Conservation (phyloP, 2,888 invertebrate species). For the Lithophane leautieri region DNA sequence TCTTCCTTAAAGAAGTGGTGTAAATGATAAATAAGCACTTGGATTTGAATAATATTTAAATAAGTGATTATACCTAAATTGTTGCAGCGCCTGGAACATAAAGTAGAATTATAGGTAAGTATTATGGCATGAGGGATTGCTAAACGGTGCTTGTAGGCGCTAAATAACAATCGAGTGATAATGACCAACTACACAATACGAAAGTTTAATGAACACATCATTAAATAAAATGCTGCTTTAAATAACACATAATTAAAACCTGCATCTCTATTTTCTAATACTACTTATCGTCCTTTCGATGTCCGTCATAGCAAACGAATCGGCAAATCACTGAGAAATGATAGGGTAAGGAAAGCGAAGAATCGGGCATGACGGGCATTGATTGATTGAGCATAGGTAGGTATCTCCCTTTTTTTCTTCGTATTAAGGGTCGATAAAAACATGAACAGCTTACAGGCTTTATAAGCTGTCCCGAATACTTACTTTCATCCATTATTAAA, state of each 20-base stretch:
- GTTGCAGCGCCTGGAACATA: constrained; percentile 13
- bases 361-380: too few species aligned
- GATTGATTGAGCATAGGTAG: not conserved
- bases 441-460: constrained; percentile 6
- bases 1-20: not conserved
- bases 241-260: not conserved
- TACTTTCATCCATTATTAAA: constrained; percentile 45
- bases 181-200: not conserved
- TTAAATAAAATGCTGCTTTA: too few species aligned
- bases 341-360: not conserved
- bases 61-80: not conserved
- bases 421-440: not conserved
- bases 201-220: not conserved
- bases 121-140: not conserved
- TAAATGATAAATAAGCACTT: not conserved
- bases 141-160: constrained; percentile 17
- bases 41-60: not conserved
- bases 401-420: too few species aligned
- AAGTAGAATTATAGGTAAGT: too few species aligned
- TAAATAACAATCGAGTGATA: not conserved
- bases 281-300: not conserved
- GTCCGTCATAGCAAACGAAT: not conserved
- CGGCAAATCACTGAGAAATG: not conserved
- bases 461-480: not conserved
- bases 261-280: not conserved